phyloP scores from a whole-genome alignment of 2,113 vertebrate genomes.

The Petromus typicus region DNA sequence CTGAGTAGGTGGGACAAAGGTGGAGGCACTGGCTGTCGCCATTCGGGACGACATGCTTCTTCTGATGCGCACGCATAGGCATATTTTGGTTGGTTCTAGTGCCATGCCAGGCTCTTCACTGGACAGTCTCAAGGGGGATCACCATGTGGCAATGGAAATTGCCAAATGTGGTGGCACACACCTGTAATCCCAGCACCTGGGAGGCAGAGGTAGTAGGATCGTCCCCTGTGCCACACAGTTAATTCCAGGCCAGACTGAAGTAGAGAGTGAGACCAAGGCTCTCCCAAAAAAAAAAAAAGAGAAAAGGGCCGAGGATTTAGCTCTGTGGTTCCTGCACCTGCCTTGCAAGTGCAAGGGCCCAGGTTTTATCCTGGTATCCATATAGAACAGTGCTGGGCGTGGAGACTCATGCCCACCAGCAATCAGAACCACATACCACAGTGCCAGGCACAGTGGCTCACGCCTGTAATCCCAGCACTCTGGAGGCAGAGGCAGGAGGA shows the following conservation, averaged over 20 bases:
- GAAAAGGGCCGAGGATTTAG: too few relatives aligned
- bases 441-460: too few relatives aligned
- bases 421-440: too few relatives aligned
- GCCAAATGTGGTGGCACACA: not conserved
- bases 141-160: not conserved
- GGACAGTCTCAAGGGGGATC: not conserved
- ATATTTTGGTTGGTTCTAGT: not conserved
- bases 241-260: not conserved
- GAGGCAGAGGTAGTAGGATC: not conserved
- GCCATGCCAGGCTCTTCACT: not conserved
- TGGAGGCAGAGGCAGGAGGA: not conserved
- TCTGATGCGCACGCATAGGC: not conserved
- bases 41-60: not conserved
- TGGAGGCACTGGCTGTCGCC: not conserved
- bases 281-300: too few relatives aligned
- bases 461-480: not conserved
- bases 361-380: too few relatives aligned
- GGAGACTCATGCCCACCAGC: too few relatives aligned
- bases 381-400: too few relatives aligned
- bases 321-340: too few relatives aligned
- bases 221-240: not conserved
- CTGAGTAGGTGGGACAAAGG: accelerated
- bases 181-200: not conserved
- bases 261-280: not conserved
- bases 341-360: too few relatives aligned